Evolutionary conservation across 2,888 invertebrate genomes (phyloP).

Genomic region (Erebia ligea): DNA sequence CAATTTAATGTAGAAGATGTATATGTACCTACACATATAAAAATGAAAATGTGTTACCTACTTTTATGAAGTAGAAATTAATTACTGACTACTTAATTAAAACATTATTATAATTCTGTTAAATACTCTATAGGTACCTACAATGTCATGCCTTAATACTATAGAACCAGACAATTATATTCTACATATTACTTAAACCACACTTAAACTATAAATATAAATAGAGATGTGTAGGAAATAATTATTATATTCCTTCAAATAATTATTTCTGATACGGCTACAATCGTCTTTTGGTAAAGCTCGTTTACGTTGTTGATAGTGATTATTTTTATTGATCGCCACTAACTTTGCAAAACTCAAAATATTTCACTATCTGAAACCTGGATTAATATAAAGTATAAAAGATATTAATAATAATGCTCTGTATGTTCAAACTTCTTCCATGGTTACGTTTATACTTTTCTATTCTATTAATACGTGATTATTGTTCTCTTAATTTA

Average conservation of each 20-base stretch:
- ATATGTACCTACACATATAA: no score
- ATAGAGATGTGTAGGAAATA: neutral
- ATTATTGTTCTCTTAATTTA: neutral
- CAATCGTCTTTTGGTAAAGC: neutral
- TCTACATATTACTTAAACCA: neutral
- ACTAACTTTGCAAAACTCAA: neutral
- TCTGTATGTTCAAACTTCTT: neutral
- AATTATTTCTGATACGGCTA: neutral
- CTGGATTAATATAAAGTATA: neutral
- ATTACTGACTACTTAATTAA: neutral
- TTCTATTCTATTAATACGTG: no score
- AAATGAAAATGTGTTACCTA: no score
- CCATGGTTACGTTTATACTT: neutral
- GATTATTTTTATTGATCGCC: neutral
- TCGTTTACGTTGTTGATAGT: neutral
- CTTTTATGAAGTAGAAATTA: neutral
- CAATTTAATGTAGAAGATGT: no score
- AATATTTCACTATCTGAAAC: neutral
- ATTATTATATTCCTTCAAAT: conserved; percentile 3
- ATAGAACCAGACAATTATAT: neutral
- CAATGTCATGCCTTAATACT: neutral
- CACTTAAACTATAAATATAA: neutral
- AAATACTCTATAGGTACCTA: neutral
- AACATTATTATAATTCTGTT: neutral
- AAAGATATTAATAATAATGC: neutral